Conservation (phyloP, 2,888 invertebrate genomes). For the Lochmaea crataegi region DNA sequence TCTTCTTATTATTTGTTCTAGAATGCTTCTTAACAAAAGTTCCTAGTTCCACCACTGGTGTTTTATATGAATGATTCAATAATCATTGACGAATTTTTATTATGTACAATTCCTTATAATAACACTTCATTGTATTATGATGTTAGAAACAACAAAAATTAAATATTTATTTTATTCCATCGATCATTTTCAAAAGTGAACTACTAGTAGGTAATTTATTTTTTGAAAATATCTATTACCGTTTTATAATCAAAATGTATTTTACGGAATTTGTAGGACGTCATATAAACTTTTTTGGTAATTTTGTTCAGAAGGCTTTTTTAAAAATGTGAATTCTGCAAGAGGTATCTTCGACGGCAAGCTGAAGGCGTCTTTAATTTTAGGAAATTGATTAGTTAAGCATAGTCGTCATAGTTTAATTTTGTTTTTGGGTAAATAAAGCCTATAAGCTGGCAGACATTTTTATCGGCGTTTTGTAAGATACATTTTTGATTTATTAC, state of each 20-base stretch:
- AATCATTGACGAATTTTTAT: too few relatives aligned
- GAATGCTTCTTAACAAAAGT: too few relatives aligned
- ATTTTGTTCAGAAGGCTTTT: background rate
- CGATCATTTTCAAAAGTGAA: too few relatives aligned
- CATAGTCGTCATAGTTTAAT: background rate
- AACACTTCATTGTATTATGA: background rate
- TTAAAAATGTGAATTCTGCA: background rate
- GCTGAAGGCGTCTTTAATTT: background rate
- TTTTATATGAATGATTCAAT: too few relatives aligned
- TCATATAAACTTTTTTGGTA: background rate
- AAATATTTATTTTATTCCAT: too few relatives aligned
- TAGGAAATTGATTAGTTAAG: background rate
- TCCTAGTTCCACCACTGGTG: too few relatives aligned
- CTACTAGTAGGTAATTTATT: too few relatives aligned
- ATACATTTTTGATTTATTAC: conserved; percentile 5
- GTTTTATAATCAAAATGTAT: background rate
- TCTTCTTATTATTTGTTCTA: too few relatives aligned
- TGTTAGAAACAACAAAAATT: background rate
- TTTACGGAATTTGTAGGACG: background rate
- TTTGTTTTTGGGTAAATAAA: background rate
- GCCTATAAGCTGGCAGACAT: background rate
- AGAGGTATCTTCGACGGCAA: background rate
- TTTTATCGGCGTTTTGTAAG: background rate
- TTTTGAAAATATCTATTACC: too few relatives aligned
- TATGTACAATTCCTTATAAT: background rate